These are phyloP conservation scores for Cerceris ruficornis DNA, from an alignment of 2,888 invertebrate genomes.

Conservation along the genomic window DNA sequence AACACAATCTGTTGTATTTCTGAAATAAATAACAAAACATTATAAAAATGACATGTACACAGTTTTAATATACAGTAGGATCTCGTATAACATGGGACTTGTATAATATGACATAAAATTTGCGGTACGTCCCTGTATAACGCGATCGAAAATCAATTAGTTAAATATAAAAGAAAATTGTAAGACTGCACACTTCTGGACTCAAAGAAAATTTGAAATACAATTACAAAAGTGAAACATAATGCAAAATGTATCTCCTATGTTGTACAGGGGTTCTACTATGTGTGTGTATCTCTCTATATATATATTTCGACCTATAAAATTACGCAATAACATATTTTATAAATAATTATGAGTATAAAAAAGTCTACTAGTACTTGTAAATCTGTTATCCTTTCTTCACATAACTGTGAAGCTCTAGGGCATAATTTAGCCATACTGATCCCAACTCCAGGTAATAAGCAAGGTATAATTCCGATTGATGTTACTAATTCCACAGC, in stretches of 20 bases:
- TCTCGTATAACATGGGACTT: too few relatives aligned
- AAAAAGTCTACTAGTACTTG: conserved; percentile 78
- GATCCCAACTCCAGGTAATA: conserved; percentile 87
- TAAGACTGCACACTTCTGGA: too few relatives aligned
- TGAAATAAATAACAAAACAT: conserved; percentile 69
- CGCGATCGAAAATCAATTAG: too few relatives aligned
- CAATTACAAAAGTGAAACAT: too few relatives aligned
- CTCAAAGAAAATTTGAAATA: background rate
- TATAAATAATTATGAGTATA: background rate
- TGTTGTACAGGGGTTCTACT: too few relatives aligned
- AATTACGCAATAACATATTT: too few relatives aligned
- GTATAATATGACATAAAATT: too few relatives aligned
- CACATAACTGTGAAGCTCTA: conserved; percentile 76
- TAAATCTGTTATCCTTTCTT: conserved; percentile 79
- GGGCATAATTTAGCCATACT: conserved; percentile 82
- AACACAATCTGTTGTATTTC: conserved; percentile 84
- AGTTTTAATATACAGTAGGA: background rate
- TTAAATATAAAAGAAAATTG: background rate
- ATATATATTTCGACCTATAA: too few relatives aligned
- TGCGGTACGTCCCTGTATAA: too few relatives aligned
- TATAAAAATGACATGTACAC: background rate
- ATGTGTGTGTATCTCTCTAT: too few relatives aligned
- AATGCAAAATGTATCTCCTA: too few relatives aligned
- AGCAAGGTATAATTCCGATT: conserved; percentile 86
- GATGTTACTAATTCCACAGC: conserved; percentile 85